Percentiles rank a stretch among this genome's conserved stretches.
Evolutionary conservation across 2,797 vertebrate genomes (phyloP).

Genomic region (Kryptopterus vitreolus): DNA sequence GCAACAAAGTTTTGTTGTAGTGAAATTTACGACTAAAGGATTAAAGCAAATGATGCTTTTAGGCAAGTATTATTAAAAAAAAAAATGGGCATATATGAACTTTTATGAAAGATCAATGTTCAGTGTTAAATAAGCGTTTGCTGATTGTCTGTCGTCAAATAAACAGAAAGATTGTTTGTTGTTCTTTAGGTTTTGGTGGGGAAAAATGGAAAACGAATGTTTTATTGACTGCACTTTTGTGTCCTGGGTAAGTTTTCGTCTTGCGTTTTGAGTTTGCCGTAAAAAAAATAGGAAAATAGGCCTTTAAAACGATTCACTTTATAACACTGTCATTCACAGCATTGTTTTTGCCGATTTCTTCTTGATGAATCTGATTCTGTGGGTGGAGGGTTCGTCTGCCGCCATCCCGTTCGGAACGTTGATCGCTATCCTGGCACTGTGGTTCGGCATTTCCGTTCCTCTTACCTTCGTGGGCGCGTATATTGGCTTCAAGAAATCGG

Average conservation of each 20-base stretch:
- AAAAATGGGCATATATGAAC: no score
- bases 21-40: no score
- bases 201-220: slow-evolving; percentile 93
- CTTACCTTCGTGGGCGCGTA: slow-evolving; percentile 87
- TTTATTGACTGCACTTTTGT: slow-evolving; percentile 85
- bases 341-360: slow-evolving; percentile 92
- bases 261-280: background rate
- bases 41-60: no score
- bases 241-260: slow-evolving; percentile 82
- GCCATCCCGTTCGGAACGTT: slow-evolving; percentile 87
- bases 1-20: no score
- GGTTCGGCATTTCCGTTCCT: slow-evolving; percentile 91
- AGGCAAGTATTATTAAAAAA: no score
- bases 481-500: slow-evolving; percentile 89
- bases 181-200: slow-evolving; percentile 82
- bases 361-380: slow-evolving; percentile 92
- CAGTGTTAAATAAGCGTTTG: background rate
- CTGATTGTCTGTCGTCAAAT: no score
- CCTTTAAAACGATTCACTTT: background rate
- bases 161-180: background rate
- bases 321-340: slow-evolving; percentile 61
- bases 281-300: background rate
- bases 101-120: no score
- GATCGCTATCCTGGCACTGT: slow-evolving; percentile 84
- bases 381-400: slow-evolving; percentile 88